Percentiles rank a stretch among this genome's conserved stretches.
Conservation (phyloP, 2,888 invertebrate species). For the Acrocyrtus sp. region DNA sequence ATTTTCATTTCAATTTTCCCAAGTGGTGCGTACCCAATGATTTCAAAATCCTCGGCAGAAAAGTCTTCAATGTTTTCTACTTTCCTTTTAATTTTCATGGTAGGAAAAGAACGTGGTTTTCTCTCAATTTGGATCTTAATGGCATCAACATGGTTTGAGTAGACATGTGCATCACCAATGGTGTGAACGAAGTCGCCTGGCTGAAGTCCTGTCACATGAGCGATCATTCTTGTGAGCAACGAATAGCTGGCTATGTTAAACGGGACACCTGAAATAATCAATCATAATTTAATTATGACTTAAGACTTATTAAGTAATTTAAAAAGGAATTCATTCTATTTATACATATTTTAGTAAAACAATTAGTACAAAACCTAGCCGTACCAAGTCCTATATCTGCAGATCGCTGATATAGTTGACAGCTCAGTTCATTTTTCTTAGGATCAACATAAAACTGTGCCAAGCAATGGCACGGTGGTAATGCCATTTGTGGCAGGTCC, state of each 20-base stretch:
- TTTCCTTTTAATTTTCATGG: slow-evolving; percentile 78
- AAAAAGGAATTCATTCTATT: too few species aligned
- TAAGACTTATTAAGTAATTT: background rate
- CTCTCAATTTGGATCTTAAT: slow-evolving; percentile 83
- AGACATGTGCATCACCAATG: slow-evolving; percentile 95
- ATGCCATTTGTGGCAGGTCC: slow-evolving; percentile 89
- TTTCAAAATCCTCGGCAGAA: slow-evolving; percentile 81
- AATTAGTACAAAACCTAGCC: too few species aligned
- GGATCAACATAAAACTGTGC: slow-evolving; percentile 92
- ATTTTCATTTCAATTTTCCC: slow-evolving; percentile 92
- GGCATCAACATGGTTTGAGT: slow-evolving; percentile 87
- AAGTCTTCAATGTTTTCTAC: slow-evolving; percentile 88
- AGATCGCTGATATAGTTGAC: slow-evolving; percentile 94
- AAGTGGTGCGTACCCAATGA: slow-evolving; percentile 87
- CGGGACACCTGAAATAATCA: slow-evolving; percentile 60
- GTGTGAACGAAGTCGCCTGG: slow-evolving; percentile 95
- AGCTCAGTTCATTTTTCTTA: slow-evolving; percentile 78
- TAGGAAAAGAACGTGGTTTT: slow-evolving; percentile 84
- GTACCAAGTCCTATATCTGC: slow-evolving; percentile 99
- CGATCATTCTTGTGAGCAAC: slow-evolving; percentile 93
- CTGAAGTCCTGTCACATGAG: slow-evolving; percentile 91
- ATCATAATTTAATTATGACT: background rate
- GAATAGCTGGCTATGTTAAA: slow-evolving; percentile 95
- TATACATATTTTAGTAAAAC: slow-evolving; percentile 69
- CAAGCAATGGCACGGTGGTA: slow-evolving; percentile 96